Percentiles rank a stretch among this genome's conserved stretches.
These are phyloP conservation scores for Sandelia bainsii DNA, from an alignment of 2,797 vertebrate genomes.

Conservation along the genomic window DNA sequence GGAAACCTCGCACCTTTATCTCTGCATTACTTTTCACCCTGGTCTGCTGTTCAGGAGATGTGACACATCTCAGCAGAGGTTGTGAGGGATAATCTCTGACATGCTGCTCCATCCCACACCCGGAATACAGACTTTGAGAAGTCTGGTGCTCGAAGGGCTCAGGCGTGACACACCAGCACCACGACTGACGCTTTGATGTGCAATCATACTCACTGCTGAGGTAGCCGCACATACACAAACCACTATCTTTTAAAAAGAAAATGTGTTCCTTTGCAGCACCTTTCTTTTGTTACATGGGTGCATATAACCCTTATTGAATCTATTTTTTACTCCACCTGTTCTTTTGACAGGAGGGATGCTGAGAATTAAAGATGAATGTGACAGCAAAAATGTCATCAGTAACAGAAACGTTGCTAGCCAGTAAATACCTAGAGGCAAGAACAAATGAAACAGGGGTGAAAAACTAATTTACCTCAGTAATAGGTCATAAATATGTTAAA, in stretches of 20 bases:
- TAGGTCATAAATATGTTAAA: neutral
- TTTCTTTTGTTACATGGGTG: conserved; percentile 5
- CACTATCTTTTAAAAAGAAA: neutral
- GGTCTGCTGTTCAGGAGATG: conserved; percentile 52
- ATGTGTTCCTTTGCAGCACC: neutral
- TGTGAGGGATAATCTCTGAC: conserved; percentile 19
- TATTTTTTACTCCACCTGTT: neutral
- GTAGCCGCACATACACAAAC: neutral
- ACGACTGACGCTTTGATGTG: neutral
- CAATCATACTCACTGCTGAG: neutral
- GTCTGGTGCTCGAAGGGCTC: conserved; percentile 15
- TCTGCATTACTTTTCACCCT: conserved; percentile 79
- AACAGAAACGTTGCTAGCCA: neutral
- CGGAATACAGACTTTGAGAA: neutral
- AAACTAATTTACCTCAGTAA: neutral
- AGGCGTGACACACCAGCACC: conserved; percentile 6
- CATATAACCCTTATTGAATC: neutral
- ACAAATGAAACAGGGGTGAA: neutral
- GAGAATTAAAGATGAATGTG: conserved; percentile 4
- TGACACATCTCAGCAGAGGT: conserved; percentile 27
- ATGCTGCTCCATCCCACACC: conserved; percentile 6
- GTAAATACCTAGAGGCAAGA: neutral
- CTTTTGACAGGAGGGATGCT: conserved; percentile 12
- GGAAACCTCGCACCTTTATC: conserved; percentile 82
- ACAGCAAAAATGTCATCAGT: conserved; percentile 6